Conservation (phyloP, 1,140 invertebrate species). For the Pachyrhynchus sulphureomaculatus region DNA sequence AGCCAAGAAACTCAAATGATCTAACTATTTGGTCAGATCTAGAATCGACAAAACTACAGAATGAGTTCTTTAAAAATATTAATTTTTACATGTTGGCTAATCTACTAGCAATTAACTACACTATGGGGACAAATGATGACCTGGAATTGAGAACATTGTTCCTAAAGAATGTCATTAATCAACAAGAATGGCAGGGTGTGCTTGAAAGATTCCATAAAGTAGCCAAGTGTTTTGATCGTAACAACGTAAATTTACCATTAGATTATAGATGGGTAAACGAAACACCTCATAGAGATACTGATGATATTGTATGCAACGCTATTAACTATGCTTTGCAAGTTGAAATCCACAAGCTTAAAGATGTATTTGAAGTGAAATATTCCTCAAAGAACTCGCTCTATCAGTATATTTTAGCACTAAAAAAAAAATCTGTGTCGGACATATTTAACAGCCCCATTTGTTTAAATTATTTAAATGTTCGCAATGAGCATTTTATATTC, state of each 20-base stretch:
- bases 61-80: conserved; percentile 9
- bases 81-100: conserved; percentile 19
- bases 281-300: neutral
- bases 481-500: conserved; percentile 1
- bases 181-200: neutral
- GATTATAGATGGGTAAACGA: conserved; percentile 15
- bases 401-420: conserved; percentile 3
- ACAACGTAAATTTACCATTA: neutral
- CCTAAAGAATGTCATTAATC: neutral
- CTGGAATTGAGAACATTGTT: neutral
- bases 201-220: conserved; percentile 13
- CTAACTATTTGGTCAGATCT: conserved; percentile 19
- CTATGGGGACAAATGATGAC: conserved; percentile 7
- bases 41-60: conserved; percentile 6
- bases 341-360: conserved; percentile 13
- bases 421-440: conserved; percentile 10
- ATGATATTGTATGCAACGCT: neutral
- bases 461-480: conserved; percentile 3
- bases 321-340: conserved; percentile 20
- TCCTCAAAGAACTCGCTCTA: conserved; percentile 12
- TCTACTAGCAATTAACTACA: conserved; percentile 6
- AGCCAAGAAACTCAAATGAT: neutral
- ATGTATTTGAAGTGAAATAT: conserved; percentile 7
- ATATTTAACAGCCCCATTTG: conserved; percentile 2
- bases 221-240: neutral